Conservation (phyloP, 2,113 vertebrate species). For the Silurus glanis region DNA sequence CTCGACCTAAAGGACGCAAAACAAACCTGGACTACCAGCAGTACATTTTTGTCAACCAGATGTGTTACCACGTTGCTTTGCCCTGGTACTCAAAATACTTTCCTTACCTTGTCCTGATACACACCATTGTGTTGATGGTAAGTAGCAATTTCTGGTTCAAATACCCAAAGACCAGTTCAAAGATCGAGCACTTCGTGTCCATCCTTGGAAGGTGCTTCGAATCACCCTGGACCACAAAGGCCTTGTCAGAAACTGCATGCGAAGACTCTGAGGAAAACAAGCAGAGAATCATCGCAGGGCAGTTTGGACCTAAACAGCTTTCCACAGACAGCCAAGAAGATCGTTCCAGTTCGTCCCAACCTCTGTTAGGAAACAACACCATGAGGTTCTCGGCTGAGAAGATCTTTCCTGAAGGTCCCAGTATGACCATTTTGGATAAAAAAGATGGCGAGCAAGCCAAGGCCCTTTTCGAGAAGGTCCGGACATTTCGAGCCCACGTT, state of each 20-base stretch:
- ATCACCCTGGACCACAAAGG: slow-evolving; percentile 98
- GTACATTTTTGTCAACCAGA: slow-evolving; percentile 97
- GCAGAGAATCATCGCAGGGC: slow-evolving; percentile 84
- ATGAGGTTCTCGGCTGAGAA: slow-evolving; percentile 90
- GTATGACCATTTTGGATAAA: slow-evolving; percentile 91
- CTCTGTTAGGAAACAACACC: slow-evolving; percentile 83
- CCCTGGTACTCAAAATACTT: slow-evolving; percentile 99
- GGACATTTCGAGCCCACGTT: slow-evolving; percentile 91
- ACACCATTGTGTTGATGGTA: slow-evolving; percentile 95
- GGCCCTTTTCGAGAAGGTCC: slow-evolving; percentile 87
- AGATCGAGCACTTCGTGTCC: slow-evolving; percentile 97
- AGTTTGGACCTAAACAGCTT: slow-evolving; percentile 80
- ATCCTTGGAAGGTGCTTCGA: slow-evolving; percentile 95
- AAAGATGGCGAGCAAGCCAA: slow-evolving; percentile 83
- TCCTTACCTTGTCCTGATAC: slow-evolving; percentile 94
- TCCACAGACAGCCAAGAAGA: slow-evolving; percentile 85
- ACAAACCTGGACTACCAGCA: slow-evolving; percentile 97
- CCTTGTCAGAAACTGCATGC: slow-evolving; percentile 92
- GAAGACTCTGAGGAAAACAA: slow-evolving; percentile 97
- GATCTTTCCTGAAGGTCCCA: slow-evolving; percentile 84
- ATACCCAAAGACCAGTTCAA: slow-evolving; percentile 97
- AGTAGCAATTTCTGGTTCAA: slow-evolving; percentile 99
- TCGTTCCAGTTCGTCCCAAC: slow-evolving; percentile 78
- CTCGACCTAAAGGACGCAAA: slow-evolving; percentile 78
- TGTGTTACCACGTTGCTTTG: slow-evolving; percentile 95